Percentiles rank a stretch among this genome's conserved stretches.
Conservation (phyloP, 2,888 invertebrate genomes). For the Panopea generosa region DNA sequence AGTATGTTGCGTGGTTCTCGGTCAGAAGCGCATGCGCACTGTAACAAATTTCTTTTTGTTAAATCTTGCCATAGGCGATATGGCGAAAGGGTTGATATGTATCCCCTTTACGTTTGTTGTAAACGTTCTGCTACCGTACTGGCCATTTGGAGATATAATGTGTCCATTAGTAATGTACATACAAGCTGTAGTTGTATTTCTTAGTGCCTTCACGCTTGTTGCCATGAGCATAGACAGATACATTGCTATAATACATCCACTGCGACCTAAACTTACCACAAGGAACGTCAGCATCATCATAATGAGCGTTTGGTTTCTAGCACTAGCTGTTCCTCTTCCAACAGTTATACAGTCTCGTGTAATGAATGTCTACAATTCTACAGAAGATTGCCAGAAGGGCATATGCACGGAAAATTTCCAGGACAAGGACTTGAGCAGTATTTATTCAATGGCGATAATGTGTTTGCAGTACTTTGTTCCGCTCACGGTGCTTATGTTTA, state of each 20-base stretch:
- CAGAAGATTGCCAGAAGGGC: conserved; percentile 37
- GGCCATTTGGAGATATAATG: conserved; percentile 94
- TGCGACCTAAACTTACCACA: conserved; percentile 92
- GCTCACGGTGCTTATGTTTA: conserved; percentile 91
- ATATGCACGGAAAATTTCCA: conserved; percentile 70
- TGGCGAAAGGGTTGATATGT: conserved; percentile 83
- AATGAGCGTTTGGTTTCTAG: conserved; percentile 90
- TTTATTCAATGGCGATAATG: conserved; percentile 92
- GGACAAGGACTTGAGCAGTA: conserved; percentile 75
- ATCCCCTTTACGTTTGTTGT: conserved; percentile 88
- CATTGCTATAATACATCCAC: conserved; percentile 94
- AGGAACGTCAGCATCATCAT: conserved; percentile 90
- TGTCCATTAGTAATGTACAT: conserved; percentile 93
- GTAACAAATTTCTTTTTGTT: conserved; percentile 74
- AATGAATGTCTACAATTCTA: conserved; percentile 64
- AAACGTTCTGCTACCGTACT: conserved; percentile 91
- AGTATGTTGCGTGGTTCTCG: conserved; percentile 71
- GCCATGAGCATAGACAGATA: conserved; percentile 96
- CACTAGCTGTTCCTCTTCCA: conserved; percentile 92
- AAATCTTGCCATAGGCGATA: conserved; percentile 70
- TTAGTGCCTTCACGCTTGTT: conserved; percentile 95
- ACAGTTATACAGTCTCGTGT: conserved; percentile 90
- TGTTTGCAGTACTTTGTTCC: conserved; percentile 94
- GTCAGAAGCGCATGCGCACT: conserved; percentile 80
- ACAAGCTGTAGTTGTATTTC: conserved; percentile 87